These are phyloP conservation scores for Gambelia wislizenii DNA, from an alignment of 2,797 vertebrate genomes.

Conservation along the genomic window DNA sequence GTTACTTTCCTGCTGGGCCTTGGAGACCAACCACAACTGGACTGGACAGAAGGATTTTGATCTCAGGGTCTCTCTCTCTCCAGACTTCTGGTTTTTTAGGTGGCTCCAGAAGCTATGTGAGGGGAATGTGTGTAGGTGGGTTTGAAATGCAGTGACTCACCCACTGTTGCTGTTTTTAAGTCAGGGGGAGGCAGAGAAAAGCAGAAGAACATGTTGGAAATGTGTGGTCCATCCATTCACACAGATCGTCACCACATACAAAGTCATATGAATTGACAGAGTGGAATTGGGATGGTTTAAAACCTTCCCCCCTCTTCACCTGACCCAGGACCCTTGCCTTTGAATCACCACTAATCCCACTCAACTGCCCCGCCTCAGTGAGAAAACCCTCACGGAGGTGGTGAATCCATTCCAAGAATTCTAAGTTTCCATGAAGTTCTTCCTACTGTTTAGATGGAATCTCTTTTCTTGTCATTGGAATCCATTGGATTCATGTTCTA, in stretches of 20 bases:
- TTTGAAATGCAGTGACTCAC: constrained; percentile 61
- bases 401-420: no score
- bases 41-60: constrained; percentile 47
- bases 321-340: background rate
- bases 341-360: no score
- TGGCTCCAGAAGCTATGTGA: constrained; percentile 43
- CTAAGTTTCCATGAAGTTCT: no score
- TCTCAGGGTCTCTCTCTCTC: constrained; percentile 20
- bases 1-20: background rate
- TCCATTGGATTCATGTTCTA: background rate
- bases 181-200: constrained; percentile 39
- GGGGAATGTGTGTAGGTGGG: constrained; percentile 70
- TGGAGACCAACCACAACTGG: constrained; percentile 36
- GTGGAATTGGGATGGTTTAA: no score
- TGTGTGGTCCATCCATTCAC: constrained; percentile 34
- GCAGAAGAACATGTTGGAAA: constrained; percentile 17
- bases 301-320: background rate
- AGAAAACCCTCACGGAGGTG: no score
- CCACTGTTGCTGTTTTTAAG: constrained; percentile 38
- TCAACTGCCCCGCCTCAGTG: no score
- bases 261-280: background rate
- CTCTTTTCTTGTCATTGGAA: background rate
- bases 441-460: background rate
- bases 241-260: accelerated
- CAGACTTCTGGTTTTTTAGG: constrained; percentile 32